Evolutionary conservation across 2,888 invertebrate species (phyloP), one percentile per base, ranked within the genome.

Genomic region (Thecocarcelia acutangulata): DNA sequence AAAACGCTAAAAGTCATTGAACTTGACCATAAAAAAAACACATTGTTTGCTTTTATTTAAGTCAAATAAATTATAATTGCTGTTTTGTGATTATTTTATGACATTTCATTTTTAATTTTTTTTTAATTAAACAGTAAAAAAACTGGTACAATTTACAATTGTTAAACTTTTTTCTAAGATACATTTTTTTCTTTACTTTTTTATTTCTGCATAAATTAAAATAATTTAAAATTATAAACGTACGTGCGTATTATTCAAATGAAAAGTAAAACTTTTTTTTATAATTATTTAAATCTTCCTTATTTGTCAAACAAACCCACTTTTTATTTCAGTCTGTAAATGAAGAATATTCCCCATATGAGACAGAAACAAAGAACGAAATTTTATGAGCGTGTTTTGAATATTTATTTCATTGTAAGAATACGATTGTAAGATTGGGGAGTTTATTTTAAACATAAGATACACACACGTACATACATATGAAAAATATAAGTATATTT

Each of bases 341-440:
- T 70, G 37, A 12, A 56, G 56, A 40, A 56, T 48, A 42, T 46
- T 77, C 50, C 46, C 69, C 56, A 63, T 19, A 48, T n/a, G 13
- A 46, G 46, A 8, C 44, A 19, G 9, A 54, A 59, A 72, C 73
- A 68, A 69, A 56, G 46, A 68, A 64, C 28, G 46, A 40, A 68
- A n/a, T 17, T 48, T 66, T 48, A 66, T 58, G 75, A 70, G 80
- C 70, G 69, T 80, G 80, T 40, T 75, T 69, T 69, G 80, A 63
- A 80, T 80, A 50, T 21, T 52, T 59, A 80, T 59, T 40, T 58
- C 3, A 37, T 19, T 42, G 13, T 33, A 40, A 54, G 21, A 37
- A 40, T 40, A 21, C 24, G 15, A 40, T 50, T 37, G 24, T 59
- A 44, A 69, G 48, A 77, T 70, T 56, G 44, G 46, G 19, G 17